Evolutionary conservation across 2,113 vertebrate species (phyloP).

Genomic region (Carassius gibelio): DNA sequence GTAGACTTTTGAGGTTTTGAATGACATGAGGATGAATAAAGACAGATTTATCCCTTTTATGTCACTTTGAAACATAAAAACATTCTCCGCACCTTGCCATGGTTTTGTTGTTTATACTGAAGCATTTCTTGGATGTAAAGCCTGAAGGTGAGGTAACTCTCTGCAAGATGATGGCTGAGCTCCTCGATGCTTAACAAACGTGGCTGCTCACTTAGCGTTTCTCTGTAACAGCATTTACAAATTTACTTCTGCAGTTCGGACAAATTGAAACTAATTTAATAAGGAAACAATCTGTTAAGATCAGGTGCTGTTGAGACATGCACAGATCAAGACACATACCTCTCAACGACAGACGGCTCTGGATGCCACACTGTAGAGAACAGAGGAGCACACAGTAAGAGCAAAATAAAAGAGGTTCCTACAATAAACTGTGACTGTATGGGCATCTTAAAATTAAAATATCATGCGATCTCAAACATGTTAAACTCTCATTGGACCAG

Average conservation of each 20-base stretch:
- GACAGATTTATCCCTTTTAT: neutral
- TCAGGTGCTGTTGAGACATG: no score
- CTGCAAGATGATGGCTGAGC: slow-evolving; percentile 93
- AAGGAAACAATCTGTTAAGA: neutral
- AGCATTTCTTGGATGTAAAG: slow-evolving; percentile 91
- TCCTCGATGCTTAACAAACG: slow-evolving; percentile 90
- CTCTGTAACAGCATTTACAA: slow-evolving; percentile 69
- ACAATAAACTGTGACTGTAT: neutral
- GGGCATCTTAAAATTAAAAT: neutral
- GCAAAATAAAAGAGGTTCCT: neutral
- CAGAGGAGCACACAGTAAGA: slow-evolving; percentile 34
- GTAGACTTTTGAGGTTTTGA: neutral
- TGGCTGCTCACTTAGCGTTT: slow-evolving; percentile 80
- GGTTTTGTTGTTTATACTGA: slow-evolving; percentile 93
- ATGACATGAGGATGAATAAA: neutral
- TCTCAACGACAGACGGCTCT: slow-evolving; percentile 61
- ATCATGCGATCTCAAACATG: no score
- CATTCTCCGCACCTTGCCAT: slow-evolving; percentile 85
- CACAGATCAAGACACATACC: slow-evolving; percentile 58
- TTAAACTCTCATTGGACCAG: no score
- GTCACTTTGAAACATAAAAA: neutral
- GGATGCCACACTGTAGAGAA: slow-evolving; percentile 62
- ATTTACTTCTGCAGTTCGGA: neutral
- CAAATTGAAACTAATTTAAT: neutral
- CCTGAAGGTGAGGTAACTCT: slow-evolving; percentile 92